Conservation (phyloP, 2,888 invertebrate species). For the Epirrhoe tristata region DNA sequence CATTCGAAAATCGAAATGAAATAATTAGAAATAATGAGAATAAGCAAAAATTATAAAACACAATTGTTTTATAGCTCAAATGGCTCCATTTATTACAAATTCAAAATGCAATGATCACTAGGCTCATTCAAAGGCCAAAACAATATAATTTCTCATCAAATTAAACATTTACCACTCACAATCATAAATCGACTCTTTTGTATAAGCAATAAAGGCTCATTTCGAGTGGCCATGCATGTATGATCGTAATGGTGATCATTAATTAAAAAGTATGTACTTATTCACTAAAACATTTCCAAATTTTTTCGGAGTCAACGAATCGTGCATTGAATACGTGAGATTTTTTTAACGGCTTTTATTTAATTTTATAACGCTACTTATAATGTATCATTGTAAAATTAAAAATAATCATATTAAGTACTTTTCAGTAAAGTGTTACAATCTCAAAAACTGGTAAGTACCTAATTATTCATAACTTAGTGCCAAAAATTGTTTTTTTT, state of each 20-base stretch:
- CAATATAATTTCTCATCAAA: slow-evolving; percentile 77
- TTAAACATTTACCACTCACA: slow-evolving; percentile 46
- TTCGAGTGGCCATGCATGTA: slow-evolving; percentile 40
- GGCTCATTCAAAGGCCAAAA: slow-evolving; percentile 76
- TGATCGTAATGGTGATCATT: slow-evolving; percentile 72
- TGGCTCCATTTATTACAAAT: slow-evolving; percentile 69
- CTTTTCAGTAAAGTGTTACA: background rate
- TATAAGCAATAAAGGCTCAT: slow-evolving; percentile 47
- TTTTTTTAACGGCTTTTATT: slow-evolving; percentile 63
- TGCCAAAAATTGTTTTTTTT: background rate
- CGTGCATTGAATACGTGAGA: slow-evolving; percentile 66
- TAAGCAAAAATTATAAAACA: too few species aligned
- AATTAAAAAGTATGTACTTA: slow-evolving; percentile 79
- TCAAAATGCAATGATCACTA: slow-evolving; percentile 74
- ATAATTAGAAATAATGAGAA: too few species aligned
- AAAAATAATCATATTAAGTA: slow-evolving; percentile 14
- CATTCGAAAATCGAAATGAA: slow-evolving; percentile 12
- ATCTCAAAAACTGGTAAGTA: background rate
- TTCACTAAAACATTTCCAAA: slow-evolving; percentile 77
- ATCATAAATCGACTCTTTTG: slow-evolving; percentile 51
- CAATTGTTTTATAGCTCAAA: slow-evolving; percentile 63
- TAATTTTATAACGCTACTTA: slow-evolving; percentile 56
- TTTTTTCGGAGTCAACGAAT: slow-evolving; percentile 73
- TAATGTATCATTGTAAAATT: slow-evolving; percentile 31
- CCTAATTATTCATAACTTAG: too few species aligned